Conservation (phyloP, 2,797 vertebrate genomes). For the Anguilla pacifica region DNA sequence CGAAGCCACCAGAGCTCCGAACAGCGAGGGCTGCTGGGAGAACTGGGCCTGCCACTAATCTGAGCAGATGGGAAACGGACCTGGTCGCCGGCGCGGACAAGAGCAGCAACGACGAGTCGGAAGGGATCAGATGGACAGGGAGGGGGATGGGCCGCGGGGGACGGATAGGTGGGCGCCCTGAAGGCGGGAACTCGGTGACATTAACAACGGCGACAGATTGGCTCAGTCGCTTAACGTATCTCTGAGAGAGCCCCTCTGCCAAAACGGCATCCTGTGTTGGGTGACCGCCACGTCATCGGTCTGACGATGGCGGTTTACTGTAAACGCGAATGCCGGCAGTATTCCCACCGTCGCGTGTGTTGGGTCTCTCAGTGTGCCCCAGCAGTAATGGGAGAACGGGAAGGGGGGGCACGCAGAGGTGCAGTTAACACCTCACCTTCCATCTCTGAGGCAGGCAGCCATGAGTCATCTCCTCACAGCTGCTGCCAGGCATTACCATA, state of each 20-base stretch:
- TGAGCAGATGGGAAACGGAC: neutral
- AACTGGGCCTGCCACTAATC: neutral
- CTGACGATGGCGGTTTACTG: neutral
- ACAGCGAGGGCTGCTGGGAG: neutral
- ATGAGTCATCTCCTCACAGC: constrained; percentile 5
- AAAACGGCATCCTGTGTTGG: neutral
- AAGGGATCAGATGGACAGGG: neutral
- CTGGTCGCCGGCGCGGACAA: neutral
- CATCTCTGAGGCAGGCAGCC: neutral
- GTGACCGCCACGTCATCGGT: neutral
- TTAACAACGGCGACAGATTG: constrained; percentile 34
- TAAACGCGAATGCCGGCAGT: neutral
- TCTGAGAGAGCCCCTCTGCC: neutral
- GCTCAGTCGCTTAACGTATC: constrained; percentile 17
- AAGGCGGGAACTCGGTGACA: constrained; percentile 31
- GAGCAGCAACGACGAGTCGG: neutral
- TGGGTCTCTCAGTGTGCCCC: neutral
- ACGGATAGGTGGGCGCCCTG: neutral
- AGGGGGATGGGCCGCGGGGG: neutral
- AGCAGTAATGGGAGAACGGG: neutral
- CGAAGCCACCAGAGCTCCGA: neutral
- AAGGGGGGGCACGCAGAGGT: neutral
- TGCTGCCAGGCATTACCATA: constrained; percentile 14
- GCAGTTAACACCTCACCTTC: constrained; percentile 10
- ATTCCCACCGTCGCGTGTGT: neutral